Percentiles rank a stretch among this genome's conserved stretches.
phyloP scores from a whole-genome alignment of 2,113 vertebrate species.

The Strix uralensis region DNA sequence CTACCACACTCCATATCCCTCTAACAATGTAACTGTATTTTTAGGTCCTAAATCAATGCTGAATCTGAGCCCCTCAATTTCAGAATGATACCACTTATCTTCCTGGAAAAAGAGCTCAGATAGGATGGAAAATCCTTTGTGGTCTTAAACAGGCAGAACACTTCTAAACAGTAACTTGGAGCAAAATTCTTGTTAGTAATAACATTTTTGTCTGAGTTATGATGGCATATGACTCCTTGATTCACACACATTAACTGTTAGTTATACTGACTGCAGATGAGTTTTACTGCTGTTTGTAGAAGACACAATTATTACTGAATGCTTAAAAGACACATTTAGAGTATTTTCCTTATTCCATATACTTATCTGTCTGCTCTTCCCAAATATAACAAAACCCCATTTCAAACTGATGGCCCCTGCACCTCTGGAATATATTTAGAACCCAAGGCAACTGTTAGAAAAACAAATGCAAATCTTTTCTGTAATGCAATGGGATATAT shows the following conservation, averaged over 20 bases:
- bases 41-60: neutral
- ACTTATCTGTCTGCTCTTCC: neutral
- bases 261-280: neutral
- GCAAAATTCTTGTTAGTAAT: neutral
- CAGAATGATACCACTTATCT: neutral
- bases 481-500: neutral
- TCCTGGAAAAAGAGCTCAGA: neutral
- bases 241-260: neutral
- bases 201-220: neutral
- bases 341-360: neutral
- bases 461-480: neutral
- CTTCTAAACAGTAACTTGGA: neutral
- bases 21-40: conserved; percentile 15
- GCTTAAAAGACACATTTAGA: neutral
- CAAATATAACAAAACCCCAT: neutral
- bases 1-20: neutral
- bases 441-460: neutral
- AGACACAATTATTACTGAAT: neutral
- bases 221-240: neutral
- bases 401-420: neutral
- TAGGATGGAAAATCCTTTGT: neutral
- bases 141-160: neutral
- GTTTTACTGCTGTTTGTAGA: neutral
- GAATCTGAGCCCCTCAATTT: neutral
- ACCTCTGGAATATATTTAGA: neutral